Percentiles rank a stretch among this genome's conserved stretches.
phyloP scores from a whole-genome alignment of 2,797 vertebrate species.

The Cygnus olor region DNA sequence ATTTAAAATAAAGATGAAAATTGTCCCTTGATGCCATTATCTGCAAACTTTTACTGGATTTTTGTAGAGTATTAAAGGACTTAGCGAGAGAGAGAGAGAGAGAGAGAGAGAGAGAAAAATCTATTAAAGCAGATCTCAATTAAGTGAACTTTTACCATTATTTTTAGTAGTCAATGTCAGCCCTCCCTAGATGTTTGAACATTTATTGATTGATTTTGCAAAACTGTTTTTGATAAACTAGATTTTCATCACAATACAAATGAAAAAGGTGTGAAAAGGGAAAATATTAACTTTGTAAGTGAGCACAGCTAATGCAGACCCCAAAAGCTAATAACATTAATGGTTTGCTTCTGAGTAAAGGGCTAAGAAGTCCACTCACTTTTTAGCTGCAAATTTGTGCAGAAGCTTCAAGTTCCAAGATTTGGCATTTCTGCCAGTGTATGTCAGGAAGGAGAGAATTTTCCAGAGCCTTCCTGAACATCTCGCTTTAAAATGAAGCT shows the following conservation, averaged over 20 bases:
- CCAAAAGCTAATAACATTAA: neutral
- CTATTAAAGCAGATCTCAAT: neutral
- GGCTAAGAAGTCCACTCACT: neutral
- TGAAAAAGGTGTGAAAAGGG: neutral
- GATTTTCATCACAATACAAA: neutral
- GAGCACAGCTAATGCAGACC: neutral
- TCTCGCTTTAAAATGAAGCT: neutral
- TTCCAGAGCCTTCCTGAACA: neutral
- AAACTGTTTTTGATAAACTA: neutral
- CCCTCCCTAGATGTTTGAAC: neutral
- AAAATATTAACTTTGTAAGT: neutral
- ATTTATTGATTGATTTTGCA: neutral
- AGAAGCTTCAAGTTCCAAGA: neutral
- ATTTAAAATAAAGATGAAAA: neutral
- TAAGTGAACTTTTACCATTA: neutral
- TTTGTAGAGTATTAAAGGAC: neutral
- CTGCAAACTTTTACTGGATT: neutral
- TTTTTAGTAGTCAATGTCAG: neutral
- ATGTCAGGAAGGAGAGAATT: neutral
- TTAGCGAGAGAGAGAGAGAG: neutral
- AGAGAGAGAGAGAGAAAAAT: neutral
- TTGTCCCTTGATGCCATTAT: neutral
- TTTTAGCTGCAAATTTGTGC: neutral
- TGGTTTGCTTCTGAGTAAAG: neutral
- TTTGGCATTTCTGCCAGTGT: neutral